Percentiles rank a stretch among this genome's conserved stretches.
phyloP scores from a whole-genome alignment of 2,888 invertebrate species.

The Calliphora vomitoria region DNA sequence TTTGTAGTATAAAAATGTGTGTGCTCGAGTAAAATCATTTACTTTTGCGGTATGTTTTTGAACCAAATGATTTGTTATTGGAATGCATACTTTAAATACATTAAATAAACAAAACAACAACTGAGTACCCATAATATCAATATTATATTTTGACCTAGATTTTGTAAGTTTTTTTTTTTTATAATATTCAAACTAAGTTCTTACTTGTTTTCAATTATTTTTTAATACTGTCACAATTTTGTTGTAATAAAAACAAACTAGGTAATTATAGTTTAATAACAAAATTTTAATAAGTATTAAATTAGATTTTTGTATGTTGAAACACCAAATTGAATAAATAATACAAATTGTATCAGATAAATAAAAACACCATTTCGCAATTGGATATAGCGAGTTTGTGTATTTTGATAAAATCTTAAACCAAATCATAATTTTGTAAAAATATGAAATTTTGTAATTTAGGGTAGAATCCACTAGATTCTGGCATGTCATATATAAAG shows the following conservation, averaged over 20 bases:
- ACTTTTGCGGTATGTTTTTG: slow-evolving; percentile 21
- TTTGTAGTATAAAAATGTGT: too few relatives aligned
- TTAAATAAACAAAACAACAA: neutral
- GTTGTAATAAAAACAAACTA: neutral
- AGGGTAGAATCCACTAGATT: too few relatives aligned
- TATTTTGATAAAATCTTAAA: too few relatives aligned
- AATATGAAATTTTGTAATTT: too few relatives aligned
- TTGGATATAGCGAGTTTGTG: too few relatives aligned
- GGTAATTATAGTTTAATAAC: neutral
- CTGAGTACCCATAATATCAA: slow-evolving; percentile 28
- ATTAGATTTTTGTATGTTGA: too few relatives aligned
- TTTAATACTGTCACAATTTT: slow-evolving; percentile 5
- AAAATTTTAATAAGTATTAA: neutral
- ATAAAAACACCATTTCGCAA: too few relatives aligned
- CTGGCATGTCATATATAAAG: too few relatives aligned
- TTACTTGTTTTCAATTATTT: neutral
- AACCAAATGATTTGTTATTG: neutral
- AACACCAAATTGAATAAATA: too few relatives aligned
- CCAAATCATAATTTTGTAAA: too few relatives aligned
- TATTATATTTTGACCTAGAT: slow-evolving; percentile 48
- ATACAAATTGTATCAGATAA: too few relatives aligned
- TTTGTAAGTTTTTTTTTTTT: neutral
- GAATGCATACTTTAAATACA: neutral
- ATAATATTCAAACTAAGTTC: slow-evolving; percentile 30
- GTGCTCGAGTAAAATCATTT: neutral